These are phyloP conservation scores for Temnothorax rugatulus DNA, from an alignment of 2,888 invertebrate species.

Conservation along the genomic window DNA sequence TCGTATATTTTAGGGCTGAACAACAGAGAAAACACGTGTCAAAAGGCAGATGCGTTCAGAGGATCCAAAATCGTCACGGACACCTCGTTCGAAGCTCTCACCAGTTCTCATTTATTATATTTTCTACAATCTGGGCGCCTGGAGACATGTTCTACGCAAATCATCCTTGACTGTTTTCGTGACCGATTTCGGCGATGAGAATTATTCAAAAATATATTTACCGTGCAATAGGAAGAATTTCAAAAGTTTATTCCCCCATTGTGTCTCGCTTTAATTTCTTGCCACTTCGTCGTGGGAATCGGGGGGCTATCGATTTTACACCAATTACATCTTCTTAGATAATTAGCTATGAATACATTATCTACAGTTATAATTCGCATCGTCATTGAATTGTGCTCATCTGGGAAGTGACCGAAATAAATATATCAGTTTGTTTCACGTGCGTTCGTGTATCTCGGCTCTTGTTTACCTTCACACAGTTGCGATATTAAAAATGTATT, in stretches of 20 bases:
- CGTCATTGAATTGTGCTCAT: slow-evolving; percentile 23
- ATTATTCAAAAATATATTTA: slow-evolving; percentile 1
- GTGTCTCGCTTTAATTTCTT: neutral
- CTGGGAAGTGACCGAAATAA: slow-evolving; percentile 33
- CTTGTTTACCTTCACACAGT: neutral
- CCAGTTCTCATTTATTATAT: slow-evolving; percentile 24
- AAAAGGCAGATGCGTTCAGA: slow-evolving; percentile 48
- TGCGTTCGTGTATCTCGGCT: no score
- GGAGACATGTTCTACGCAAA: slow-evolving; percentile 24
- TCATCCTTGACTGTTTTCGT: slow-evolving; percentile 8
- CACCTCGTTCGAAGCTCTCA: slow-evolving; percentile 15
- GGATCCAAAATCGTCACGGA: slow-evolving; percentile 49
- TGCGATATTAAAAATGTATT: neutral
- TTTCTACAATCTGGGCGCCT: slow-evolving; percentile 32
- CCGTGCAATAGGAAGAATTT: neutral
- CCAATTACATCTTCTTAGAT: neutral
- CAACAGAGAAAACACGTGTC: slow-evolving; percentile 58
- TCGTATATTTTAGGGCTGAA: slow-evolving; percentile 76
- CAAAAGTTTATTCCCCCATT: neutral
- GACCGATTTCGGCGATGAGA: slow-evolving; percentile 7
- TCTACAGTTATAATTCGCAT: slow-evolving; percentile 12
- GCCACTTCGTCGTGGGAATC: neutral
- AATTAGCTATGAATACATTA: slow-evolving; percentile 1
- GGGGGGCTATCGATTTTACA: slow-evolving; percentile 7
- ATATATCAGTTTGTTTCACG: neutral